Conservation (phyloP, 2,888 invertebrate genomes). For the Lysandra bellargus region DNA sequence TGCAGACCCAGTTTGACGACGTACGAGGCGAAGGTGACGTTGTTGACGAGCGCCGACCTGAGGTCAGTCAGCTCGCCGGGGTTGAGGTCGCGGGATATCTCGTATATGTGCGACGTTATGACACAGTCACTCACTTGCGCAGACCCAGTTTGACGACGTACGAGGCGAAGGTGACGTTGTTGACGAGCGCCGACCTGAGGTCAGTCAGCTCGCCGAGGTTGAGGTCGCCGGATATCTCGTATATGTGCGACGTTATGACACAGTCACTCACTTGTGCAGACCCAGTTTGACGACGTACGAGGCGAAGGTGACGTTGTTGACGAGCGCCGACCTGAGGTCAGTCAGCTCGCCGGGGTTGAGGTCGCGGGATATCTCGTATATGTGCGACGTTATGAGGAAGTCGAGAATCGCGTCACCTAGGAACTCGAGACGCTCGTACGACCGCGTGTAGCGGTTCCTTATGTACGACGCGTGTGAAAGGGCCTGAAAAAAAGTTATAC, state of each 20-base stretch:
- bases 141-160: slow-evolving; percentile 91
- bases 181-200: slow-evolving; percentile 95
- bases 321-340: slow-evolving; percentile 95
- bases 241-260: slow-evolving; percentile 90
- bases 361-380: slow-evolving; percentile 87
- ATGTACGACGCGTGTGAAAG: slow-evolving; percentile 95
- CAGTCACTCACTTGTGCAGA: slow-evolving; percentile 86
- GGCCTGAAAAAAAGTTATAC: slow-evolving; percentile 77
- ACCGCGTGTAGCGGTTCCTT: slow-evolving; percentile 89
- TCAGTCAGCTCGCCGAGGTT: slow-evolving; percentile 95
- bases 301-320: slow-evolving; percentile 97
- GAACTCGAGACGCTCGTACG: slow-evolving; percentile 95
- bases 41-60: slow-evolving; percentile 97
- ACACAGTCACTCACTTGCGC: slow-evolving; percentile 83
- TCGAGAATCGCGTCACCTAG: slow-evolving; percentile 95
- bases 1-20: slow-evolving; percentile 93
- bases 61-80: slow-evolving; percentile 96
- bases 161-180: slow-evolving; percentile 96
- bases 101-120: too few species aligned
- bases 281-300: slow-evolving; percentile 91
- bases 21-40: slow-evolving; percentile 95
- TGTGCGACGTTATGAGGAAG: slow-evolving; percentile 92
- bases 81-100: slow-evolving; percentile 66
- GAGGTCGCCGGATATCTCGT: slow-evolving; percentile 84
- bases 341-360: slow-evolving; percentile 93